Percentiles rank a stretch among this genome's conserved stretches.
These are phyloP conservation scores for Agrotis segetum DNA, from an alignment of 2,888 invertebrate genomes.

Conservation along the genomic window DNA sequence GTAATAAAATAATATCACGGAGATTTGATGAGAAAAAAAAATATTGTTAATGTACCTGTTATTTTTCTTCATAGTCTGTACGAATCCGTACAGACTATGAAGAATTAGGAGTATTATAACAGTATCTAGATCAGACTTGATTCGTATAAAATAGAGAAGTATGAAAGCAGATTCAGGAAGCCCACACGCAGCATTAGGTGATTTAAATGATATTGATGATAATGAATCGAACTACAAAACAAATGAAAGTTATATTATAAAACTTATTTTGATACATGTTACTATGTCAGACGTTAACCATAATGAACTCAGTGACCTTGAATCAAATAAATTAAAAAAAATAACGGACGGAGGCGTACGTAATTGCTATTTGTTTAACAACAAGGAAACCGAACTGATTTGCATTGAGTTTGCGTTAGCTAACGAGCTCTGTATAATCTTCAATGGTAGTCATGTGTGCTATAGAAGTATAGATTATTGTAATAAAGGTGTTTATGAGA, in stretches of 20 bases:
- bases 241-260: background rate
- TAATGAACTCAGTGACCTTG: constrained; percentile 41
- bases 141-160: background rate
- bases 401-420: constrained; percentile 53
- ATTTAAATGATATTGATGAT: background rate
- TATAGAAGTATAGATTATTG: constrained; percentile 15
- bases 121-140: background rate
- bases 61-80: too few relatives aligned
- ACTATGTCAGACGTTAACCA: constrained; percentile 18
- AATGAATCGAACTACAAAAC: background rate
- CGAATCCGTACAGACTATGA: background rate
- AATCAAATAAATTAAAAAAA: constrained; percentile 49
- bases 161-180: background rate
- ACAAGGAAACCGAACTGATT: constrained; percentile 60
- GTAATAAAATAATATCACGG: background rate
- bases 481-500: constrained; percentile 35
- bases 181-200: background rate
- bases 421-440: constrained; percentile 43
- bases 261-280: constrained; percentile 1
- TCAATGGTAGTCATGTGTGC: constrained; percentile 41
- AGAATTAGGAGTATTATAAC: background rate
- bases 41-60: background rate
- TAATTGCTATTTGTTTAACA: constrained; percentile 54
- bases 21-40: background rate
- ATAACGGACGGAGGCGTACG: constrained; percentile 45